Evolutionary conservation across 2,797 vertebrate genomes (phyloP), one percentile per base, ranked within the genome.

Genomic region (Rousettus madagascariensis): DNA sequence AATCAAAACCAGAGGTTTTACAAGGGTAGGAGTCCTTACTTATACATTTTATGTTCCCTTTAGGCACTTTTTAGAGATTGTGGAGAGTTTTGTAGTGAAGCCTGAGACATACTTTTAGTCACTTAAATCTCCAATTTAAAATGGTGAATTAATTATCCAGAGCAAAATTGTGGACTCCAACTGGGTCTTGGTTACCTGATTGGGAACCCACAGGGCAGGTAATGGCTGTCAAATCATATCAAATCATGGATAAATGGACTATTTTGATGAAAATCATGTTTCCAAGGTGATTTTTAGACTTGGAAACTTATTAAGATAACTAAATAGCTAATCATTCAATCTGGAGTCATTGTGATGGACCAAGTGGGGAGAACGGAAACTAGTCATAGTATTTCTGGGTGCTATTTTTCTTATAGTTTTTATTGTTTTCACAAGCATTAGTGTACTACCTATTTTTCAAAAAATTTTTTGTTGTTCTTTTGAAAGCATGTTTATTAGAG

Each of bases 281-380:
- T 93, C 63, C 24, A 92, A 90, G 84, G 15, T 77, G 59, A 49
- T 41, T 66, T 96, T 68, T 94, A 80, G n/a, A 66, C 5, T 84
- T 75, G 17, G 74, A 75, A 94, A 51, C 13, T 11, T 72, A 68
- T 16, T 57, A 41, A 49, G 28, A 46, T 90, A 65, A 55, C 59
- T 57, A 93, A 59, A 55, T 87, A 85, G 79, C 19, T 57, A 55
- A 77, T 89, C 46, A 57, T 77, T 72, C 86, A 61, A 68, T 77
- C 9, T 66, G n/a, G 30, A 74, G 19, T 49, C n/a, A 33, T 1
- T 71, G 28, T 68, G 49, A 59, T 85, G 90, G 57, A 36, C 22
- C 20, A 77, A 53, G 8, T 46, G 28, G 7, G 12, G 33, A 84
- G 36, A 83, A 0, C 71, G 53, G 5, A 83, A 53, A 79, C 12